A percentile compares a stretch with the other conserved stretches of the same genome.
phyloP scores from a whole-genome alignment of 2,113 vertebrate species.

The Desmodus rotundus region DNA sequence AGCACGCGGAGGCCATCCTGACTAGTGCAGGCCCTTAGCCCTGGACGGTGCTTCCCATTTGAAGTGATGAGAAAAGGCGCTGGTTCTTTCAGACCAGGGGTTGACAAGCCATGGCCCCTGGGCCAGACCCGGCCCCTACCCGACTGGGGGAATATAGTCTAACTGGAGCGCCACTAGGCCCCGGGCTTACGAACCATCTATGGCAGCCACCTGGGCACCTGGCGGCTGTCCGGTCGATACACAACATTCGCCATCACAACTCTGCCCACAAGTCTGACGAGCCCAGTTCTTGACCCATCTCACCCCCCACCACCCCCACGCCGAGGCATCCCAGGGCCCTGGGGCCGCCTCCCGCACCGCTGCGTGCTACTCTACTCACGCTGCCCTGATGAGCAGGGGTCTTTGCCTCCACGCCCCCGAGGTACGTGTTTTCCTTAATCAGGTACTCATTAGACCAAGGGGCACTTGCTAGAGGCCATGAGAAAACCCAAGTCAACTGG shows the following conservation, averaged over 20 bases:
- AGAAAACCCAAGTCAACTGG: constrained; percentile 72
- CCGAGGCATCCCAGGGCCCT: neutral
- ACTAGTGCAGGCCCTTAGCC: neutral
- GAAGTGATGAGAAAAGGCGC: rapidly evolving
- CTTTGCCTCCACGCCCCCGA: neutral
- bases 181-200: rapidly evolving
- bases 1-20: neutral
- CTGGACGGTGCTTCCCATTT: neutral
- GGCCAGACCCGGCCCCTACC: neutral
- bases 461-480: constrained; percentile 70
- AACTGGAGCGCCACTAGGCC: rapidly evolving
- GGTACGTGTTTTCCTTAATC: constrained; percentile 65
- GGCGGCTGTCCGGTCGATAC: neutral
- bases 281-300: neutral
- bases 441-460: constrained; percentile 54
- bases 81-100: neutral
- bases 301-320: too few relatives aligned
- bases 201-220: neutral
- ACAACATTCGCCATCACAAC: neutral
- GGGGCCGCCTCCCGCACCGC: neutral
- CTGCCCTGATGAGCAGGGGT: neutral
- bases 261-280: neutral
- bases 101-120: rapidly evolving
- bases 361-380: rapidly evolving
- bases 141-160: neutral